Percentiles rank a stretch among this genome's conserved stretches.
Evolutionary conservation across 2,888 invertebrate species (phyloP).

Genomic region (Himalopsyche kuldschensis): DNA sequence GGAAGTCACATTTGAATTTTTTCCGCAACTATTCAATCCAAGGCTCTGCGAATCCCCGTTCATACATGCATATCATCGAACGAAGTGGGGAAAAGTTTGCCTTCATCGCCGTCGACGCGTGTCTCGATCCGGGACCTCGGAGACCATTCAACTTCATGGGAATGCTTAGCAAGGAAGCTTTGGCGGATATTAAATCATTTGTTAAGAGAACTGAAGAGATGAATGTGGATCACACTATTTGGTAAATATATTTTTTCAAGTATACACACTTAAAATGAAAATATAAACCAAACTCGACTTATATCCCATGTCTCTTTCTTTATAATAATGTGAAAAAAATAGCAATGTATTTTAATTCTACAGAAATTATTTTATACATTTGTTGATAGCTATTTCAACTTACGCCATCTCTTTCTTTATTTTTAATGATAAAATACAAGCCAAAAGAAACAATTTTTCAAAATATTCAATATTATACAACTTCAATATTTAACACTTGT

Average conservation of each 20-base stretch:
- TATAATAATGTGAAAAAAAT: too few relatives aligned
- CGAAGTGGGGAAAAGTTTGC: conserved; percentile 67
- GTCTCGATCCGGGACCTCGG: conserved; percentile 81
- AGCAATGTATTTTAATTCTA: too few relatives aligned
- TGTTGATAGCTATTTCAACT: too few relatives aligned
- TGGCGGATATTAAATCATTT: conserved; percentile 58
- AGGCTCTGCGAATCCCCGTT: conserved; percentile 68
- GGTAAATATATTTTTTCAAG: conserved; percentile 46
- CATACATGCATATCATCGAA: conserved; percentile 67
- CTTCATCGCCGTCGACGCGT: conserved; percentile 87
- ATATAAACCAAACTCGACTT: too few relatives aligned
- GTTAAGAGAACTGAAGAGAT: conserved; percentile 57
- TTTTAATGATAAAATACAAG: too few relatives aligned
- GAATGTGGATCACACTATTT: conserved; percentile 65
- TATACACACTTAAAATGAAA: too few relatives aligned
- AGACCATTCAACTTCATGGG: conserved; percentile 92
- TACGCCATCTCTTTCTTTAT: too few relatives aligned
- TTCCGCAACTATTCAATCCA: conserved; percentile 79
- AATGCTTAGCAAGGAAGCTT: conserved; percentile 60
- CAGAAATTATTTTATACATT: too few relatives aligned
- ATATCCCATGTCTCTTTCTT: too few relatives aligned
- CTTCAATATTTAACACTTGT: too few relatives aligned
- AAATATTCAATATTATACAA: too few relatives aligned
- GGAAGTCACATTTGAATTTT: conserved; percentile 71
- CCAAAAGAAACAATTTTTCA: too few relatives aligned